Percentiles rank a stretch among this genome's conserved stretches.
Conservation (phyloP, 2,797 vertebrate genomes). For the Poeciliopsis presidionis region DNA sequence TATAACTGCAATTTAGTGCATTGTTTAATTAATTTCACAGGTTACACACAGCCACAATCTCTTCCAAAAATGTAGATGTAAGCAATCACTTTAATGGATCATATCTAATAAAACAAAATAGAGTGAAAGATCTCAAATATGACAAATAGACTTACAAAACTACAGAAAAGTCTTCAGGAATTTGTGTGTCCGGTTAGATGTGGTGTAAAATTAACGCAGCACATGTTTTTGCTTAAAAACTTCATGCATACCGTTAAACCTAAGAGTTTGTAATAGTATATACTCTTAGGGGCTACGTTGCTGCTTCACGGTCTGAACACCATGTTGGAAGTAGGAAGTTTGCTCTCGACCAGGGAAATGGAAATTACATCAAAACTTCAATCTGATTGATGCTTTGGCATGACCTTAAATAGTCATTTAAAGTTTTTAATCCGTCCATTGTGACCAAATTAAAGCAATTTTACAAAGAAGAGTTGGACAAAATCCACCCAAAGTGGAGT, state of each 20-base stretch:
- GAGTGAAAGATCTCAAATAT: background rate
- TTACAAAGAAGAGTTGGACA: background rate
- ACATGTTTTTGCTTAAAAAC: background rate
- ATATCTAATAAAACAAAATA: background rate
- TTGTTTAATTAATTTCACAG: no score
- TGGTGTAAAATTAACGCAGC: background rate
- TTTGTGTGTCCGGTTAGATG: background rate
- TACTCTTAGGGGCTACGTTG: background rate
- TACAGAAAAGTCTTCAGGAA: no score
- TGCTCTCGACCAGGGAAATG: background rate
- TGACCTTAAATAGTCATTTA: background rate
- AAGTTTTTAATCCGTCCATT: background rate
- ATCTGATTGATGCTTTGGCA: background rate
- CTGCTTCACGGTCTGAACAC: background rate
- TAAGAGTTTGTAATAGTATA: background rate
- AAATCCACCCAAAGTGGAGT: background rate
- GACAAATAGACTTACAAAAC: no score
- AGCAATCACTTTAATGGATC: no score
- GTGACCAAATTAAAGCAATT: background rate
- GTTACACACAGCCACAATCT: no score
- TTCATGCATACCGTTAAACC: background rate
- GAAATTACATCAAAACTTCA: background rate
- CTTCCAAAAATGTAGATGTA: no score
- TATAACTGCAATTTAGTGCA: no score
- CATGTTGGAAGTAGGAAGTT: background rate